A percentile compares a stretch with the other conserved stretches of the same genome.
Evolutionary conservation across 2,888 invertebrate species (phyloP).

Genomic region (Ctena decussata): DNA sequence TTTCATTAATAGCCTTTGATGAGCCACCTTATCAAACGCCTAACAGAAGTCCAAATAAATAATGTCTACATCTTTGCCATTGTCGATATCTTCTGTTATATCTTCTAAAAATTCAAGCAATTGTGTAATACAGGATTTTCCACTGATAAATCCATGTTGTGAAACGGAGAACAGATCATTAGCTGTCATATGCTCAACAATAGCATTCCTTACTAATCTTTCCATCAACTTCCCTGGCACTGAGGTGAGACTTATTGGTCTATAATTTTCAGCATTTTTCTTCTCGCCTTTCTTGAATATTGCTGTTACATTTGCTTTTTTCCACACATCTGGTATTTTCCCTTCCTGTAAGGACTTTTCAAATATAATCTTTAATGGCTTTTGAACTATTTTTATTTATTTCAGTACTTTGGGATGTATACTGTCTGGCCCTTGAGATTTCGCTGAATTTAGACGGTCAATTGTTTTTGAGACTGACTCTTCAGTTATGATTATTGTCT

Average conservation of each 20-base stretch:
- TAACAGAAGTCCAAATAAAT: constrained; percentile 17
- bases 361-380: not conserved
- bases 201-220: not conserved
- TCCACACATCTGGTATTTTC: not conserved
- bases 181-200: constrained; percentile 5
- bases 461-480: not conserved
- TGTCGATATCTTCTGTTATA: constrained; percentile 15
- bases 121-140: constrained; percentile 1
- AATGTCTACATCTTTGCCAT: constrained; percentile 16
- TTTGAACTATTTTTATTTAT: not conserved
- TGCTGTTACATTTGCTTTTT: not conserved
- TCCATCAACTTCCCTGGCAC: constrained; percentile 19
- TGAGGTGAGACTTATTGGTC: not conserved
- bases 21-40: not conserved
- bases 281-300: not conserved
- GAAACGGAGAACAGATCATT: not conserved
- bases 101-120: not conserved
- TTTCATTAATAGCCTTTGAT: constrained; percentile 6
- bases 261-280: not conserved
- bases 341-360: not conserved
- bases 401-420: not conserved
- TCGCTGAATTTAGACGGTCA: not conserved
- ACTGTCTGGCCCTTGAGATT: not conserved
- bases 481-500: not conserved
- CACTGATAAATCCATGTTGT: constrained; percentile 17